A percentile compares a stretch with the other conserved stretches of the same genome.
Conservation (phyloP, 2,888 invertebrate species). For the Megalurothrips usitatus region DNA sequence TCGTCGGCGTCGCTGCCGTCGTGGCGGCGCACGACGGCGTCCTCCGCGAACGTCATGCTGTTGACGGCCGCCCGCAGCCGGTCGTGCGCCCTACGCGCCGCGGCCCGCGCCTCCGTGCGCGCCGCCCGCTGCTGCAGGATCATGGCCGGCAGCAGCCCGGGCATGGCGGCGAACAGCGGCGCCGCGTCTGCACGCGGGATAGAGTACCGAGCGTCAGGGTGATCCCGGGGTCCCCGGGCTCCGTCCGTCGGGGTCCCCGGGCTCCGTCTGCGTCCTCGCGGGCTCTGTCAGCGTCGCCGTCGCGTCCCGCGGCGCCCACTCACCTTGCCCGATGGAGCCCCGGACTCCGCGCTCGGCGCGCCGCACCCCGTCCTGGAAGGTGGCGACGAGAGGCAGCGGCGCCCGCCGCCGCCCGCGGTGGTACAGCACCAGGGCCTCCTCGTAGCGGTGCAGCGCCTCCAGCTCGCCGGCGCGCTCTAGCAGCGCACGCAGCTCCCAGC, state of each 20-base stretch:
- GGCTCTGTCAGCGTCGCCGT: too few species aligned
- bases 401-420: neutral
- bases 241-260: too few species aligned
- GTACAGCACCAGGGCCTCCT: slow-evolving; percentile 25
- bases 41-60: slow-evolving; percentile 9
- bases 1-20: neutral
- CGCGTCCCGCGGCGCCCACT: too few species aligned
- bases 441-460: slow-evolving; percentile 4
- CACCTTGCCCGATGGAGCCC: neutral
- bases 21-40: neutral
- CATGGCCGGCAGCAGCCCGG: slow-evolving; percentile 4
- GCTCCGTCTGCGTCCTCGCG: too few species aligned
- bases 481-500: slow-evolving; percentile 5
- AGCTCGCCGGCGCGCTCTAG: slow-evolving; percentile 12
- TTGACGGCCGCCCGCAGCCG: neutral
- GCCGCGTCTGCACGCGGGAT: neutral
- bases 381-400: neutral
- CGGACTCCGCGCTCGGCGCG: neutral
- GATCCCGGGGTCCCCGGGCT: too few species aligned
- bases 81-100: neutral
- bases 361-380: neutral
- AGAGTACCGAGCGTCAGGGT: too few species aligned
- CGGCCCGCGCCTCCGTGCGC: neutral
- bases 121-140: neutral
- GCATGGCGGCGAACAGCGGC: neutral